Conservation (phyloP, 1,140 invertebrate genomes). For the Homalodisca vitripennis region DNA sequence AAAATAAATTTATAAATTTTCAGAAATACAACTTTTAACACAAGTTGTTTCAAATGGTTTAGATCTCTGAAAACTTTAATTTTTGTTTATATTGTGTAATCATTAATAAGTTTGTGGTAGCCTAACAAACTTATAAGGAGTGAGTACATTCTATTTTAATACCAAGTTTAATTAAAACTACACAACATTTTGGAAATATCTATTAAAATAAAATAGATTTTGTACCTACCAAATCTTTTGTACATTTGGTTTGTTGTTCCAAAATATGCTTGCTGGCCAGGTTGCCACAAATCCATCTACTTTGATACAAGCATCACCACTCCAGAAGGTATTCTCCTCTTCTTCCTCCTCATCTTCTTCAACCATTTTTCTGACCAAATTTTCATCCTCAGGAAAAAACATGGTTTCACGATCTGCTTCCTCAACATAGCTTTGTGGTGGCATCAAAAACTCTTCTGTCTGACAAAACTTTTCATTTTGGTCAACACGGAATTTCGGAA, state of each 20-base stretch:
- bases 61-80: no score
- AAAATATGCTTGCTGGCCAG: conserved; percentile 38
- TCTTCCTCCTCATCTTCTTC: conserved; percentile 25
- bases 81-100: no score
- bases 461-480: conserved; percentile 59
- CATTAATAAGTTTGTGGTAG: no score
- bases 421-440: conserved; percentile 42
- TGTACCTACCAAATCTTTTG: conserved; percentile 18
- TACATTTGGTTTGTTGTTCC: conserved; percentile 36
- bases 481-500: conserved; percentile 55
- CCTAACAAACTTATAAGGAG: no score
- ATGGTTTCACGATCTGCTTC: conserved; percentile 41
- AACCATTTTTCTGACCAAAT: conserved; percentile 36
- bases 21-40: no score
- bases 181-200: no score
- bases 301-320: conserved; percentile 29
- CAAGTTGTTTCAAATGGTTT: no score
- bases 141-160: neutral
- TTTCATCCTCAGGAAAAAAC: conserved; percentile 41
- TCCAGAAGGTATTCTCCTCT: conserved; percentile 16
- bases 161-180: neutral
- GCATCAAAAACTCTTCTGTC: conserved; percentile 50
- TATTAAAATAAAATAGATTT: neutral
- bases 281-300: conserved; percentile 38
- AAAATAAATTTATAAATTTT: no score